These are phyloP conservation scores for Dione vanillae DNA, from an alignment of 2,888 invertebrate species.

Conservation along the genomic window DNA sequence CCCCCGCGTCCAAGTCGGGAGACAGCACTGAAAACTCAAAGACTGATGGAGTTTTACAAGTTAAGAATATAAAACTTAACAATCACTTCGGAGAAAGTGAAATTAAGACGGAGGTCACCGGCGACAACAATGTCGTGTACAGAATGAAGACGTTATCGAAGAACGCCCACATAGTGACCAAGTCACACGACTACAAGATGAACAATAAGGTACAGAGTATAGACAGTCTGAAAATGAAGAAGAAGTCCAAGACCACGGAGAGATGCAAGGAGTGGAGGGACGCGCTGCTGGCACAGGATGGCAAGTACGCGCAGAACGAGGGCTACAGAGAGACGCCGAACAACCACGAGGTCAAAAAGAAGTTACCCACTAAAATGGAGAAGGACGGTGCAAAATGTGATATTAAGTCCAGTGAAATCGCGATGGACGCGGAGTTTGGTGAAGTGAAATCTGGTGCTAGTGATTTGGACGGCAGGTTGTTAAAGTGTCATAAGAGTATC, in stretches of 20 bases:
- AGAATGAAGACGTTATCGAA: slow-evolving; percentile 80
- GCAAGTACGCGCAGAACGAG: slow-evolving; percentile 79
- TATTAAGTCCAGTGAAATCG: slow-evolving; percentile 70
- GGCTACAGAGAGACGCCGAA: slow-evolving; percentile 79
- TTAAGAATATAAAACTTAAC: slow-evolving; percentile 71
- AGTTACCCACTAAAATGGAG: slow-evolving; percentile 71
- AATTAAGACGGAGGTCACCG: slow-evolving; percentile 72
- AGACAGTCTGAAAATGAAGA: slow-evolving; percentile 73
- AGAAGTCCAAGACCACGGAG: slow-evolving; percentile 69
- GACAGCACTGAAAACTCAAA: slow-evolving; percentile 68
- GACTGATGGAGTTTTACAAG: slow-evolving; percentile 75
- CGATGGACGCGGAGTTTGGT: slow-evolving; percentile 65
- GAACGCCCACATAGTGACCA: slow-evolving; percentile 80
- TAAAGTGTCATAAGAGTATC: slow-evolving; percentile 69
- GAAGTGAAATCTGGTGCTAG: slow-evolving; percentile 70
- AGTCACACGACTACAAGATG: slow-evolving; percentile 73
- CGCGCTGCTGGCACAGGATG: slow-evolving; percentile 83
- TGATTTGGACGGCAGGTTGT: slow-evolving; percentile 70
- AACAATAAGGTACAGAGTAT: slow-evolving; percentile 66
- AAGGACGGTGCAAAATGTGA: slow-evolving; percentile 74
- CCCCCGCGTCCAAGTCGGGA: slow-evolving; percentile 64
- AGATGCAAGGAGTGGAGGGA: slow-evolving; percentile 84
- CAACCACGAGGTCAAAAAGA: slow-evolving; percentile 77
- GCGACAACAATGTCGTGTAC: slow-evolving; percentile 74
- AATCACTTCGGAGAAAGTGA: slow-evolving; percentile 71